These are phyloP conservation scores for Sycophila sp. DNA, from an alignment of 1,140 invertebrate genomes.

Conservation along the genomic window DNA sequence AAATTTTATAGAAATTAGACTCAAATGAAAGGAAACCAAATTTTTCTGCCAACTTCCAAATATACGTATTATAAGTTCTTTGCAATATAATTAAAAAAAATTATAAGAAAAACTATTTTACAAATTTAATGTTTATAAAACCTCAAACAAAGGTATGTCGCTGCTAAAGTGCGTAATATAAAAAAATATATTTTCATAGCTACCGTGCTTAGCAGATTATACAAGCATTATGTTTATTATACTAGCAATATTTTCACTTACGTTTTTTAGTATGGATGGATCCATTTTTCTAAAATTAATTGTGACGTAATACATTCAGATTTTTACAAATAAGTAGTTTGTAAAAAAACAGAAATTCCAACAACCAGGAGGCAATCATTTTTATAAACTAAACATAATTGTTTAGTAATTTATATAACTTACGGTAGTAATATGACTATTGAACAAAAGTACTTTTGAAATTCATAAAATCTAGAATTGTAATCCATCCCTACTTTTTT, in stretches of 20 bases:
- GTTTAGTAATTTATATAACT: too few relatives aligned
- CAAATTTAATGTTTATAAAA: conserved; percentile 38
- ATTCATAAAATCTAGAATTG: not conserved
- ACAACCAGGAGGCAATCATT: too few relatives aligned
- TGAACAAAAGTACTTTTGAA: too few relatives aligned
- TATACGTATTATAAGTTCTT: conserved; percentile 44
- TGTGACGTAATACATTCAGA: too few relatives aligned
- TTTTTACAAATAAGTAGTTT: too few relatives aligned
- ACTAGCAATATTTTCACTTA: conserved; percentile 28
- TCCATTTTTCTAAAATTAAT: too few relatives aligned
- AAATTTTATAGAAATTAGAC: conserved; percentile 18
- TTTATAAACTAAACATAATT: too few relatives aligned
- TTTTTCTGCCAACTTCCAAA: conserved; percentile 39
- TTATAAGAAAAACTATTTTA: conserved; percentile 33
- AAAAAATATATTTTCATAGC: conserved; percentile 39
- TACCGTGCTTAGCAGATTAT: conserved; percentile 19
- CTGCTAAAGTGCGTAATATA: conserved; percentile 20
- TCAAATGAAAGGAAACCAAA: conserved; percentile 18
- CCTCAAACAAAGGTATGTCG: conserved; percentile 11
- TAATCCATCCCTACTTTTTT: conserved; percentile 11
- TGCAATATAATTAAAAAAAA: conserved; percentile 31
- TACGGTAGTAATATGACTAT: too few relatives aligned
- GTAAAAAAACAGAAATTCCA: too few relatives aligned
- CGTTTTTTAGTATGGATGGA: conserved; percentile 16
- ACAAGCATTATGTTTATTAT: conserved; percentile 11